Evolutionary conservation across 1,140 invertebrate species (phyloP).

Genomic region (Drosophila ananassae): DNA sequence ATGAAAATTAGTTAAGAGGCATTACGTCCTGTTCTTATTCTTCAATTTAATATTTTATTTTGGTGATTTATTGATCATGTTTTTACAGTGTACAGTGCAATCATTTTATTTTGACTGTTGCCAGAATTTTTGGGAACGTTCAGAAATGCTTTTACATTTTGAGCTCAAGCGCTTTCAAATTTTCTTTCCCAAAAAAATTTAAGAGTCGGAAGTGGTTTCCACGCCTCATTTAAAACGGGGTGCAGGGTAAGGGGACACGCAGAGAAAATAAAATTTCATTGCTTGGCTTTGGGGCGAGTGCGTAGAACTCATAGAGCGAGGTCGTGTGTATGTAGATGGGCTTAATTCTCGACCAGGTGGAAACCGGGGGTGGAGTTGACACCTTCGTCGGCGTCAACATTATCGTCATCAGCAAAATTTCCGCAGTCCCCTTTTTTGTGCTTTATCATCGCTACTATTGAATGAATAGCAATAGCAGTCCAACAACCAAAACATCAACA

Average conservation of each 20-base stretch:
- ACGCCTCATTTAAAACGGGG: slow-evolving; percentile 65
- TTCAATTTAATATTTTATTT: no score
- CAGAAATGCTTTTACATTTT: slow-evolving; percentile 36
- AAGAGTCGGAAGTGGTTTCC: slow-evolving; percentile 51
- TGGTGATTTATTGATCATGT: no score
- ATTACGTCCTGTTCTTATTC: no score
- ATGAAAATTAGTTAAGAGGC: no score
- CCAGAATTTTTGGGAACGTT: not conserved
- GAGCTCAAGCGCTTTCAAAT: slow-evolving; percentile 19
- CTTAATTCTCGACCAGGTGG: slow-evolving; percentile 50
- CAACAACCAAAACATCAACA: slow-evolving; percentile 79
- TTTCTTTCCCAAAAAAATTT: slow-evolving; percentile 13
- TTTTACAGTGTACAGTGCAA: no score
- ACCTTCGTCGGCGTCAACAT: slow-evolving; percentile 70
- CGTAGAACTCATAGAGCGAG: not conserved
- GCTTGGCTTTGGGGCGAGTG: slow-evolving; percentile 46
- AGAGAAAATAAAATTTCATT: slow-evolving; percentile 69
- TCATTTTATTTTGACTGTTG: not conserved
- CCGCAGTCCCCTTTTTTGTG: slow-evolving; percentile 76
- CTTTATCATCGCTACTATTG: slow-evolving; percentile 80
- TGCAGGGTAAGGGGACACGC: slow-evolving; percentile 39
- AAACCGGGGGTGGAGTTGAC: slow-evolving; percentile 26
- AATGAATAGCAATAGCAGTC: slow-evolving; percentile 76
- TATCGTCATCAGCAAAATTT: slow-evolving; percentile 82
- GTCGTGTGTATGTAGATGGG: slow-evolving; percentile 25